Evolutionary conservation across 2,113 vertebrate genomes (phyloP).

Genomic region (Odocoileus hemionus): DNA sequence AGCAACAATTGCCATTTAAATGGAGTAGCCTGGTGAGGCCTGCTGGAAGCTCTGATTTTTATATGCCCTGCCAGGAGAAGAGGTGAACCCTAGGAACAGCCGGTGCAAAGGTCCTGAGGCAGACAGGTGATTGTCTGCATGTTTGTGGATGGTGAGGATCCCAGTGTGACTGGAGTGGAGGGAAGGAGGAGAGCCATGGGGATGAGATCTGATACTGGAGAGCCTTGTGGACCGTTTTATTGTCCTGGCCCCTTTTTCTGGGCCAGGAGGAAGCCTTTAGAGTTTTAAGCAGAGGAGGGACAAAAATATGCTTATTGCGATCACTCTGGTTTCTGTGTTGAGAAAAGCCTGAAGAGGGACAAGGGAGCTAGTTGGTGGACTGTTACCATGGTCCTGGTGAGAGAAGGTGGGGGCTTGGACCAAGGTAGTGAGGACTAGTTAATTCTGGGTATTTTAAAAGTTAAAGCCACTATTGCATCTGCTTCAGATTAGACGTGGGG

Average conservation of each 20-base stretch:
- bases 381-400: not conserved
- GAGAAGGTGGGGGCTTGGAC: not conserved
- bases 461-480: not conserved
- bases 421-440: not conserved
- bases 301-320: not conserved
- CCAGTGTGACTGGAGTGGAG: not conserved
- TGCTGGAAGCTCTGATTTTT: not conserved
- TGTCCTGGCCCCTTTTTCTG: not conserved
- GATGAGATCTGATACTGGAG: not conserved
- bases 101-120: not conserved
- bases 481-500: not conserved
- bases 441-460: not conserved
- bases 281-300: not conserved
- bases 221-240: not conserved
- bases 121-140: not conserved
- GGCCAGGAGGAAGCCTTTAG: not conserved
- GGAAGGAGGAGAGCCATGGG: not conserved
- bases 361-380: not conserved
- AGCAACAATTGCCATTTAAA: not conserved
- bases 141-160: not conserved
- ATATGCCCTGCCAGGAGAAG: not conserved
- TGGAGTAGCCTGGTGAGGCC: not conserved
- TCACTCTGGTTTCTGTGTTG: not conserved
- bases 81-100: not conserved
- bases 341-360: not conserved